Conservation (phyloP, 2,888 invertebrate genomes). For the Epinotia brunnichana region DNA sequence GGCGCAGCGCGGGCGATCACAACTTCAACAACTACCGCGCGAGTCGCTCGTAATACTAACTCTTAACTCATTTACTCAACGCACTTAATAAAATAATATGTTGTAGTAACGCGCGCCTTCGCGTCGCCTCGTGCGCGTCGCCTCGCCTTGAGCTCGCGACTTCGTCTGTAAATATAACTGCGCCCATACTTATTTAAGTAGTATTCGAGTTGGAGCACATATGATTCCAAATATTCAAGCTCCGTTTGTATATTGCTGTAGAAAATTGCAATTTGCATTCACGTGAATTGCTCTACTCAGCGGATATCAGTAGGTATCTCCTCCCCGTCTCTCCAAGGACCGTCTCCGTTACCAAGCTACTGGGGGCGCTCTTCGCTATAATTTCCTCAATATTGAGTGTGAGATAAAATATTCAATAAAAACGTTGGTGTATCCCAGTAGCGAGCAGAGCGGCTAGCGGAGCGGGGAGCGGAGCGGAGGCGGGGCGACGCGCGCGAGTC, state of each 20-base stretch:
- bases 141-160: slow-evolving; percentile 50
- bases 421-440: slow-evolving; percentile 57
- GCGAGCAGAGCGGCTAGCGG: slow-evolving; percentile 58
- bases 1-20: slow-evolving; percentile 46
- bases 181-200: background rate
- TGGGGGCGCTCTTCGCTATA: slow-evolving; percentile 48
- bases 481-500: slow-evolving; percentile 62
- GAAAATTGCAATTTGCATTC: slow-evolving; percentile 9
- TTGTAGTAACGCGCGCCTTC: slow-evolving; percentile 80
- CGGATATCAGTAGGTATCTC: slow-evolving; percentile 32
- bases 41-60: slow-evolving; percentile 43
- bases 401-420: slow-evolving; percentile 48
- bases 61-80: slow-evolving; percentile 55
- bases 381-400: slow-evolving; percentile 49
- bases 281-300: background rate
- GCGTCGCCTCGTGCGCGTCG: slow-evolving; percentile 61
- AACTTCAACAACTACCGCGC: slow-evolving; percentile 35
- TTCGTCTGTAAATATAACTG: slow-evolving; percentile 19
- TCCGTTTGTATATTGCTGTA: background rate
- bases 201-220: background rate
- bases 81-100: slow-evolving; percentile 73
- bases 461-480: slow-evolving; percentile 51
- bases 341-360: slow-evolving; percentile 41
- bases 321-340: slow-evolving; percentile 43
- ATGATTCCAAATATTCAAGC: background rate